Evolutionary conservation across 2,797 vertebrate genomes (phyloP).

Genomic region (Morelia viridis): DNA sequence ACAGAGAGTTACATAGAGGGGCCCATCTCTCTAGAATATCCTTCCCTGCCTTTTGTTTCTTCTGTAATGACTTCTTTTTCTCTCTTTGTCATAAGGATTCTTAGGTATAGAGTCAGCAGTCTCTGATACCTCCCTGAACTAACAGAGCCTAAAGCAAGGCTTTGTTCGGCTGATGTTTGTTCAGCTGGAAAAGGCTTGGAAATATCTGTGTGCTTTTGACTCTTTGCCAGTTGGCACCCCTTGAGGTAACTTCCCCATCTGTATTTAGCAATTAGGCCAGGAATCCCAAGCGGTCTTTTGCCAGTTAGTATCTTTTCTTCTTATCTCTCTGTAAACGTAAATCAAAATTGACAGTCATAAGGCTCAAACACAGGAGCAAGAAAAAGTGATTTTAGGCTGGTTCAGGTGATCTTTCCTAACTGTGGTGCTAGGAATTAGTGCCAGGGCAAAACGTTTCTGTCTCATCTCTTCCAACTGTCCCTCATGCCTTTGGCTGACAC

Average conservation of each 20-base stretch:
- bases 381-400: not conserved
- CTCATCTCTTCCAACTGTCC: too few relatives aligned
- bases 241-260: conserved; percentile 13
- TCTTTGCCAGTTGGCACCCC: conserved; percentile 16
- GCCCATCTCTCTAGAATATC: not conserved
- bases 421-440: not conserved
- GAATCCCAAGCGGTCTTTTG: conserved; percentile 12
- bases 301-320: not conserved
- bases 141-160: conserved; percentile 11
- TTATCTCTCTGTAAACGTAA: not conserved
- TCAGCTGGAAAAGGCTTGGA: not conserved
- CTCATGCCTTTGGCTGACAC: too few relatives aligned
- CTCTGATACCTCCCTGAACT: conserved; percentile 13
- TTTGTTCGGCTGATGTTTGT: conserved; percentile 25
- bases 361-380: not conserved
- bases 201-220: not conserved
- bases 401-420: not conserved
- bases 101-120: not conserved
- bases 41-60: conserved; percentile 5
- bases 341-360: not conserved
- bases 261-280: conserved; percentile 33
- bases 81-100: not conserved
- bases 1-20: not conserved
- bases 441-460: not conserved
- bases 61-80: not conserved